Percentiles rank a stretch among this genome's conserved stretches.
Evolutionary conservation across 2,113 vertebrate genomes (phyloP).

Genomic region (Menidia beryllina): DNA sequence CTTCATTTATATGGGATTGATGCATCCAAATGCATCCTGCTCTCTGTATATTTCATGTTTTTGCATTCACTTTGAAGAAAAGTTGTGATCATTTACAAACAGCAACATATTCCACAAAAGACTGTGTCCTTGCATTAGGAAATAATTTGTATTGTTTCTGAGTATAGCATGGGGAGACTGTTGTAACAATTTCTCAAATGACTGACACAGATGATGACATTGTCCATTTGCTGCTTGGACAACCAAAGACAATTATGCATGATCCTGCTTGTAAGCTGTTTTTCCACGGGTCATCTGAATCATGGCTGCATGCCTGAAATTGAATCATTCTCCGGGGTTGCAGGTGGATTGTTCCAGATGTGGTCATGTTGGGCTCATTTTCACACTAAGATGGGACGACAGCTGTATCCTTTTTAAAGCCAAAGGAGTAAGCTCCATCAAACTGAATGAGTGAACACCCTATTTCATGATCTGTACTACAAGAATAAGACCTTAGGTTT

Average conservation of each 20-base stretch:
- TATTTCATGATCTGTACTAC: constrained; percentile 55
- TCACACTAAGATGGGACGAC: constrained; percentile 30
- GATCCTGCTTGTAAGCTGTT: constrained; percentile 62
- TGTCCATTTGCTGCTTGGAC: constrained; percentile 71
- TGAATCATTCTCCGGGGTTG: constrained; percentile 45
- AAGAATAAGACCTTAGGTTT: constrained; percentile 49
- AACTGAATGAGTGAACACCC: constrained; percentile 50
- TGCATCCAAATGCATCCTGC: constrained; percentile 39
- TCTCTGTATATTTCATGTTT: constrained; percentile 8
- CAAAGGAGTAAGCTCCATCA: constrained; percentile 45
- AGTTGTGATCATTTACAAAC: constrained; percentile 3
- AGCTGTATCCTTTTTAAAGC: constrained; percentile 31
- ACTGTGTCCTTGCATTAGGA: not conserved
- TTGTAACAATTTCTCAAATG: constrained; percentile 21
- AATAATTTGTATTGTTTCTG: not conserved
- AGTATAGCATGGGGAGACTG: constrained; percentile 4
- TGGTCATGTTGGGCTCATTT: constrained; percentile 51
- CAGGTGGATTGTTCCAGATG: constrained; percentile 71
- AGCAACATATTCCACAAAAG: not conserved
- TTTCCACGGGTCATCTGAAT: constrained; percentile 59
- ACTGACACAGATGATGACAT: constrained; percentile 46
- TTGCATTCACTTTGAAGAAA: constrained; percentile 1
- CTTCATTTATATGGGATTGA: constrained; percentile 63
- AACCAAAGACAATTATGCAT: constrained; percentile 71
- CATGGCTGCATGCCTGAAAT: constrained; percentile 46